Percentiles rank a stretch among this genome's conserved stretches.
phyloP scores from a whole-genome alignment of 2,888 invertebrate species.

The Mystacides longicornis region DNA sequence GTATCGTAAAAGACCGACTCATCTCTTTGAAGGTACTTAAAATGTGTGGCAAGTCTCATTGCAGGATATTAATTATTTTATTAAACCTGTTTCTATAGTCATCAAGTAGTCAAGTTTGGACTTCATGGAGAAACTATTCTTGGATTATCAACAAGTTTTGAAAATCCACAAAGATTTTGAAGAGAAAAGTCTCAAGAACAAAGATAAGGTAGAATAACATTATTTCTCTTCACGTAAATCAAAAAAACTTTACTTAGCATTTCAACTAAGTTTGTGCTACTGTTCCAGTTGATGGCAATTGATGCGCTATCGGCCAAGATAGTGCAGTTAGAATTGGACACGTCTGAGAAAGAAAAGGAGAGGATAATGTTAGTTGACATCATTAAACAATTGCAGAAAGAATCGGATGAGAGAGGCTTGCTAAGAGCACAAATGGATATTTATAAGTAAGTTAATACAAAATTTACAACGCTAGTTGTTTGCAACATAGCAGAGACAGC shows the following conservation, averaged over 20 bases:
- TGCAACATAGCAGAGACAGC: too few relatives aligned
- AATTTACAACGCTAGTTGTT: too few relatives aligned
- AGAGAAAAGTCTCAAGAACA: not conserved
- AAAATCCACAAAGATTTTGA: conserved; percentile 29
- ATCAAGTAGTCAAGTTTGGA: conserved; percentile 38
- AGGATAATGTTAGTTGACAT: conserved; percentile 36
- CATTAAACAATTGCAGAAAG: conserved; percentile 26
- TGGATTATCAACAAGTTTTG: conserved; percentile 39
- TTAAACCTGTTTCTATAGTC: too few relatives aligned
- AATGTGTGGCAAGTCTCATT: too few relatives aligned
- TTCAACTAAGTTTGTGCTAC: not conserved
- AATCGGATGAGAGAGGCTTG: conserved; percentile 42
- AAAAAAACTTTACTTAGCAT: not conserved
- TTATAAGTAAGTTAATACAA: conserved; percentile 36
- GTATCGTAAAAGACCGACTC: too few relatives aligned
- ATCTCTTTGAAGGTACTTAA: too few relatives aligned
- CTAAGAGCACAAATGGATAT: conserved; percentile 48
- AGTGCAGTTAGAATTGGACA: conserved; percentile 1
- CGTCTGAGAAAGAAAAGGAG: not conserved
- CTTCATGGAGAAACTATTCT: conserved; percentile 44
- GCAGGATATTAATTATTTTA: too few relatives aligned
- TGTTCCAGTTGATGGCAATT: not conserved
- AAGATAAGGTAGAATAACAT: not conserved
- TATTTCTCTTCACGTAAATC: not conserved
- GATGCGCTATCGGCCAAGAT: conserved; percentile 6